Conservation (phyloP, 2,113 vertebrate species). For the Butastur rufipennis region DNA sequence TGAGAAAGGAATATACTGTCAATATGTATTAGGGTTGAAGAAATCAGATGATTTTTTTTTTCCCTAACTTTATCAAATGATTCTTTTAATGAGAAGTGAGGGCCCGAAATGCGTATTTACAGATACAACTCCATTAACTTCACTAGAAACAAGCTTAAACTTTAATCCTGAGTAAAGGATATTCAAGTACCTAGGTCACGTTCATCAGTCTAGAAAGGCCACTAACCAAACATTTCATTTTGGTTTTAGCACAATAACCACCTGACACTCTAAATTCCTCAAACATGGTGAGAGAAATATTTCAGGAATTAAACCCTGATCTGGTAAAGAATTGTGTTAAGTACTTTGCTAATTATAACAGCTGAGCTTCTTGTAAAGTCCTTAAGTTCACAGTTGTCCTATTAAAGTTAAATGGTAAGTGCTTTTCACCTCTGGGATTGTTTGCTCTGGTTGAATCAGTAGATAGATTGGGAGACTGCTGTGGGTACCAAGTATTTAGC, state of each 20-base stretch:
- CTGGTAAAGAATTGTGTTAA: background rate
- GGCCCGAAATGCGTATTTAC: background rate
- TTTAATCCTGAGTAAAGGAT: background rate
- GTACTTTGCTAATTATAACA: background rate
- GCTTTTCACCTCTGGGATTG: background rate
- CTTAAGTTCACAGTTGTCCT: background rate
- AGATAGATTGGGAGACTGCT: background rate
- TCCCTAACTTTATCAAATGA: background rate
- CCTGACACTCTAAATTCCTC: background rate
- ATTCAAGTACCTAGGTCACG: background rate
- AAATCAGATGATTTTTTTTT: background rate
- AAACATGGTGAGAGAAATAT: background rate
- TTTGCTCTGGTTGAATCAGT: background rate
- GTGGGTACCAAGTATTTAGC: accelerated
- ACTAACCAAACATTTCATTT: background rate
- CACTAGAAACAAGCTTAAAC: background rate
- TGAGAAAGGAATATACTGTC: background rate
- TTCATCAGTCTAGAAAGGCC: background rate
- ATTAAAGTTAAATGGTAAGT: background rate
- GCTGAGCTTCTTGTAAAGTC: background rate
- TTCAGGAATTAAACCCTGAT: background rate
- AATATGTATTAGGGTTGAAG: background rate
- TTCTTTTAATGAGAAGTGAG: background rate
- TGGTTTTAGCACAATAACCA: background rate
- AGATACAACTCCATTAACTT: background rate